Percentiles rank a stretch among this genome's conserved stretches.
phyloP scores from a whole-genome alignment of 2,888 invertebrate species.

The Dicyrtoma fusca region DNA sequence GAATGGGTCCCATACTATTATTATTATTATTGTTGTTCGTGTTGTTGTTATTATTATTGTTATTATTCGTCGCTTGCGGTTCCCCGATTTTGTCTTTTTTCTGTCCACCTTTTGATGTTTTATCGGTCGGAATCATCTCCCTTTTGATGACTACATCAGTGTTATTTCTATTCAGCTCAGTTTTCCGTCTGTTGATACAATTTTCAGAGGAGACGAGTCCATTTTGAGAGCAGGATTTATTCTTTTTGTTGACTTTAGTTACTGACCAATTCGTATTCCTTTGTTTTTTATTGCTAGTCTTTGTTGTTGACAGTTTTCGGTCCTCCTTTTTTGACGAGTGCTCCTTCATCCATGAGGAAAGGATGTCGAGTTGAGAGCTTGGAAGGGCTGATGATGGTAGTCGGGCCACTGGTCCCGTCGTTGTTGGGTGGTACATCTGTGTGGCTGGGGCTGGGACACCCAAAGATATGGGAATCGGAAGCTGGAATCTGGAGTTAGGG shows the following conservation, averaged over 20 bases:
- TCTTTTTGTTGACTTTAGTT: conserved; percentile 44
- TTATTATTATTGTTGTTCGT: conserved; percentile 22
- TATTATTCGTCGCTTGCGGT: conserved; percentile 7
- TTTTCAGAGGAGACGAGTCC: conserved; percentile 47
- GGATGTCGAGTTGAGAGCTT: conserved; percentile 48
- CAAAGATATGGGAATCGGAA: conserved; percentile 53
- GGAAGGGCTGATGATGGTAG: conserved; percentile 37
- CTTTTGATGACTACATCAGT: conserved; percentile 32
- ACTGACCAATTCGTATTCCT: conserved; percentile 44
- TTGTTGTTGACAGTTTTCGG: conserved; percentile 33
- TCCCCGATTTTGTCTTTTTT: conserved; percentile 29
- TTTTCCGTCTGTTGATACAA: conserved; percentile 42
- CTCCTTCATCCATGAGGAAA: conserved; percentile 51
- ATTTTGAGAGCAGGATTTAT: conserved; percentile 35
- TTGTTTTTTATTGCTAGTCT: conserved; percentile 40
- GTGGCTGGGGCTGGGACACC: conserved; percentile 42
- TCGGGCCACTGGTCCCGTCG: conserved; percentile 37
- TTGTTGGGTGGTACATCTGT: conserved; percentile 32
- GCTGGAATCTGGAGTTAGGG: conserved; percentile 49
- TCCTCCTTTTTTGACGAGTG: conserved; percentile 41
- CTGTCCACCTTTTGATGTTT: conserved; percentile 36
- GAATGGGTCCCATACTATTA: conserved; percentile 37
- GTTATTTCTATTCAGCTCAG: conserved; percentile 24
- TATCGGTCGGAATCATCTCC: conserved; percentile 42
- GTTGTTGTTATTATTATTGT: conserved; percentile 18